Base-by-base conservation (phyloP, 2,797 vertebrate genomes). In the Sebastes itinus region DNA sequence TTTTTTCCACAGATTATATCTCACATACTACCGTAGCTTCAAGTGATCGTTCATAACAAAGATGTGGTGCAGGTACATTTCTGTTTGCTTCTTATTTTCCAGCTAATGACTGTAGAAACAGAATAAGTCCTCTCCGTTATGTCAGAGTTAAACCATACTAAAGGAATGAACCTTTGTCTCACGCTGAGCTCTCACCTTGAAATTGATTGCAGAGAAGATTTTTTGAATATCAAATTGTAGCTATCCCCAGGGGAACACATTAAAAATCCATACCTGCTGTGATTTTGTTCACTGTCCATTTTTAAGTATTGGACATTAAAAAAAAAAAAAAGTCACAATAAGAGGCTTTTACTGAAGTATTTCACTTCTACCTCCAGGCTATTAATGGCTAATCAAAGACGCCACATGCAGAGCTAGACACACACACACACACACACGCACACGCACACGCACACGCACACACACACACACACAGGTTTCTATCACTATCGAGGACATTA, bases 231-330 rank as follows among this genome's bases (percentile, higher is more conserved):
- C 49, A 88, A 77, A 86, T 68, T 68, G 52, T 72, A 60, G 20
- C 20, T 22, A 70, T 46, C 52, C 72, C 56, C 28, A 7, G 65
- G 83, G 78, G 71, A 71, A 66, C 55, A 52, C 75, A 82, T 86
- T 80, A 72, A 35, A 67, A 69, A 54, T 62, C 28, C 18, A 11
- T 30, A 62, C 80, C 82, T 77, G 66, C 79, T 89, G 86, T 58
- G 77, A 71, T 67, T 77, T 72, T 87, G 68, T 77, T 87, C 75
- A 23, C 55, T 73, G 74, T 56, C 61, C 67, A 80, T 78, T 86
- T 86, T 77, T 46, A 78, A 72, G 46, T 59, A 46, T 55, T 65
- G 63, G 25, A 59, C 64, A 64, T 68, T 56, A 56, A 30, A 59
- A 49, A 20, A 20, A 38, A 32, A 46, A 46, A 56, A 78, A 84